Conservation (phyloP, 1,140 invertebrate species). For the Pogonognathellus flavescens region DNA sequence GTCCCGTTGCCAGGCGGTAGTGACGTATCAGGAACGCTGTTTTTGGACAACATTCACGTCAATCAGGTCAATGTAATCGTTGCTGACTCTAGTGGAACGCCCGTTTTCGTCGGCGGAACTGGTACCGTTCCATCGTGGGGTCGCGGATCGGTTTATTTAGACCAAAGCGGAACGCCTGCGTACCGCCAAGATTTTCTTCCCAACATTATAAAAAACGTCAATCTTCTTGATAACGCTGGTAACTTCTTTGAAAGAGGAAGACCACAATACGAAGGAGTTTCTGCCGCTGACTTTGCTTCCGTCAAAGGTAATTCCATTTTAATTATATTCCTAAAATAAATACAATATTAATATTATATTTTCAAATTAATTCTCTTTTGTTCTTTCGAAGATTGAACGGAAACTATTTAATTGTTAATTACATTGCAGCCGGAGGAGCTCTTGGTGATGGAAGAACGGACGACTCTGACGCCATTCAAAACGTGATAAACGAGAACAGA, state of each 20-base stretch:
- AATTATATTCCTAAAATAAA: no score
- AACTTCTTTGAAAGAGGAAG: conserved; percentile 60
- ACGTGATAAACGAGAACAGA: conserved; percentile 55
- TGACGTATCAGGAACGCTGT: conserved; percentile 60
- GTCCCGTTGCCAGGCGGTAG: conserved; percentile 14
- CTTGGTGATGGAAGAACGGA: conserved; percentile 60
- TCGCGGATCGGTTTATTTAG: conserved; percentile 58
- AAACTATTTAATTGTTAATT: no score
- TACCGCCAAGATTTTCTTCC: conserved; percentile 43
- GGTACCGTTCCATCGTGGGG: conserved; percentile 57
- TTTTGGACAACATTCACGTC: conserved; percentile 61
- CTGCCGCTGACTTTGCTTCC: conserved; percentile 51
- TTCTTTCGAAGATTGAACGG: no score
- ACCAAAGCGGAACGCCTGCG: conserved; percentile 33
- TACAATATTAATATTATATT: no score
- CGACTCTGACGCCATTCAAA: conserved; percentile 63
- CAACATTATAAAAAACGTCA: conserved; percentile 2
- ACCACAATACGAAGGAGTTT: conserved; percentile 59
- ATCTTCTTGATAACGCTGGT: conserved; percentile 58
- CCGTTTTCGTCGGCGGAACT: conserved; percentile 52
- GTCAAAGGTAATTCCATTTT: conserved; percentile 64
- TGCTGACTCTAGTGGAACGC: conserved; percentile 1
- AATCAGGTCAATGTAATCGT: conserved; percentile 51
- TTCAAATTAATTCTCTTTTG: no score
- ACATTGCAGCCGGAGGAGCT: conserved; percentile 55